Conservation (phyloP, 1,140 invertebrate genomes). For the Formica exsecta region DNA sequence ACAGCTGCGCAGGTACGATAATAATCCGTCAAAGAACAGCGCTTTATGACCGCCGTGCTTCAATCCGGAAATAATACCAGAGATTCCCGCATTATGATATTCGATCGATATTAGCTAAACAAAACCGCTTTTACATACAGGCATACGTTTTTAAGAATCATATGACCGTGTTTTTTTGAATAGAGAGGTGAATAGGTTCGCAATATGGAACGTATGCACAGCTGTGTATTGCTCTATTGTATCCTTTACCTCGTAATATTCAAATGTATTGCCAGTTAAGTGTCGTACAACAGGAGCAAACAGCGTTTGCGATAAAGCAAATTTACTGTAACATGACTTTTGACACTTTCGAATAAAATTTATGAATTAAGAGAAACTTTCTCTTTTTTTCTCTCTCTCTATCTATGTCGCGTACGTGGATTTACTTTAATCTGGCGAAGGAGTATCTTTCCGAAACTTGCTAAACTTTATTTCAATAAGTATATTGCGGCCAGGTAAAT, state of each 20-base stretch:
- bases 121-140: not conserved
- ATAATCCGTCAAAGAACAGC: slow-evolving; percentile 14
- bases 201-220: not conserved
- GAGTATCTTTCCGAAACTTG: slow-evolving; percentile 11
- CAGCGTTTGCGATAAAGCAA: not conserved
- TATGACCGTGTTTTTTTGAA: not conserved
- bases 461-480: slow-evolving; percentile 37
- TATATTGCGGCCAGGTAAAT: slow-evolving; percentile 5
- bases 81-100: slow-evolving; percentile 35
- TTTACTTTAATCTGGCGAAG: slow-evolving; percentile 8
- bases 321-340: not conserved
- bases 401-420: not conserved
- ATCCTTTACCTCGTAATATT: not conserved
- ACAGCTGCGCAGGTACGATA: slow-evolving; percentile 90
- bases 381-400: no score
- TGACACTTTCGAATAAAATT: slow-evolving; percentile 14
- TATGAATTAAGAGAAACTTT: not conserved
- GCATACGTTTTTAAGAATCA: not conserved
- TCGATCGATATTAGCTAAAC: not conserved
- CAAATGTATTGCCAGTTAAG: not conserved
- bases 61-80: slow-evolving; percentile 9
- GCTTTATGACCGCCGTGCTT: slow-evolving; percentile 6
- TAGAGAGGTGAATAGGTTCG: not conserved
- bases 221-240: not conserved
- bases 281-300: not conserved